Evolutionary conservation across 2,888 invertebrate genomes (phyloP).

Genomic region (Gastracanthus pulcherrimus): DNA sequence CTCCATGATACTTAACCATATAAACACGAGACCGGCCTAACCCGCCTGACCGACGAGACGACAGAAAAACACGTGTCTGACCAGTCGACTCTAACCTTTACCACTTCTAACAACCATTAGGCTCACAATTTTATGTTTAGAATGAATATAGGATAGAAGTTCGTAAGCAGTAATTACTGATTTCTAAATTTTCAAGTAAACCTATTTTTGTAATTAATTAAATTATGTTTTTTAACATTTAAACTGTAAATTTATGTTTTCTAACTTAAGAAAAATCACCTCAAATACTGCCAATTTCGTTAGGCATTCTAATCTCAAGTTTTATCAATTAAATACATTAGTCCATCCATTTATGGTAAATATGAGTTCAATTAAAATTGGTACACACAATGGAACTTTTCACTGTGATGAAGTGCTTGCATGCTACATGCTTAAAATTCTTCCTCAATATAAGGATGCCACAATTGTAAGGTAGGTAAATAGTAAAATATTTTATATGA

Average conservation of each 20-base stretch:
- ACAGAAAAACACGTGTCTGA: too few relatives aligned
- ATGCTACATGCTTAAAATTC: conserved; percentile 90
- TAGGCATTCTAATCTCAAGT: conserved; percentile 1
- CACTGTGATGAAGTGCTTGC: conserved; percentile 98
- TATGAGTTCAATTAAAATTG: conserved; percentile 79
- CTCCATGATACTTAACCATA: too few relatives aligned
- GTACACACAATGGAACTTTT: conserved; percentile 90
- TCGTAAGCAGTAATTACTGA: too few relatives aligned
- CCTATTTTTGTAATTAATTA: background rate
- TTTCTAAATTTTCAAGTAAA: too few relatives aligned
- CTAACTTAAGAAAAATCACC: background rate
- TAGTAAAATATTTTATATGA: background rate
- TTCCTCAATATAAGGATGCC: conserved; percentile 90
- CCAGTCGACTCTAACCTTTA: too few relatives aligned
- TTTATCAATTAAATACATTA: background rate
- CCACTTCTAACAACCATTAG: too few relatives aligned
- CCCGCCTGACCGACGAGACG: too few relatives aligned
- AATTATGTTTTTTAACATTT: too few relatives aligned
- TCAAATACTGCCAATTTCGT: background rate
- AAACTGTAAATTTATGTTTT: background rate
- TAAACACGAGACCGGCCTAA: too few relatives aligned
- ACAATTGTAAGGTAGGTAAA: conserved; percentile 83
- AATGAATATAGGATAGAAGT: too few relatives aligned
- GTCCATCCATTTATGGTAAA: conserved; percentile 6
- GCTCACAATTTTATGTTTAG: too few relatives aligned